A percentile compares a stretch with the other conserved stretches of the same genome.
Conservation (phyloP, 2,888 invertebrate species). For the Euclidia mi region DNA sequence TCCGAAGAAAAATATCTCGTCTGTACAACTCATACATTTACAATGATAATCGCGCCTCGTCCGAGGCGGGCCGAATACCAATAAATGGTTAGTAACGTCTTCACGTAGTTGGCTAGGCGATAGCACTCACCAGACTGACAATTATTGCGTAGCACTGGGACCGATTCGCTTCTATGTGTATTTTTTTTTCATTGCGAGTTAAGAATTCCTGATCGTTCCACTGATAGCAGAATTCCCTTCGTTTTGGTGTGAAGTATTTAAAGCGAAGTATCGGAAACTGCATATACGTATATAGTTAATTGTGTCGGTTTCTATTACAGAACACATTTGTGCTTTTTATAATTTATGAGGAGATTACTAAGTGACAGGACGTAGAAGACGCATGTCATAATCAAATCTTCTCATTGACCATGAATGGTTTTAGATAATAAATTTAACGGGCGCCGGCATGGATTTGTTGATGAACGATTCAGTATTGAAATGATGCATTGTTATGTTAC, state of each 20-base stretch:
- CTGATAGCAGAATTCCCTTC: slow-evolving; percentile 13
- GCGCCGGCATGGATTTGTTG: neutral
- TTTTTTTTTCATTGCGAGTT: slow-evolving; percentile 21
- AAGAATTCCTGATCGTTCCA: slow-evolving; percentile 17
- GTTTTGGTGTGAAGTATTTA: slow-evolving; percentile 6
- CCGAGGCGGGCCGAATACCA: slow-evolving; percentile 68
- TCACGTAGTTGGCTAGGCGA: slow-evolving; percentile 68
- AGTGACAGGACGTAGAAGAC: too few relatives aligned
- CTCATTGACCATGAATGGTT: too few relatives aligned
- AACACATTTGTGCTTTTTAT: too few relatives aligned
- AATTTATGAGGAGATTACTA: too few relatives aligned
- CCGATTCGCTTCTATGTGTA: slow-evolving; percentile 15
- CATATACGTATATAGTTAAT: too few relatives aligned
- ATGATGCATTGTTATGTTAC: neutral
- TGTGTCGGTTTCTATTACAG: too few relatives aligned
- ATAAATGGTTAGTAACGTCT: slow-evolving; percentile 70
- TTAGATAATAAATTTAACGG: neutral
- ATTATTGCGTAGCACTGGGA: slow-evolving; percentile 29
- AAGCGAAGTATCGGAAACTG: neutral
- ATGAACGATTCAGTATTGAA: neutral
- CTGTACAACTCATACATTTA: slow-evolving; percentile 57
- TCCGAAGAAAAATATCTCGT: slow-evolving; percentile 53
- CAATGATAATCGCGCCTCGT: slow-evolving; percentile 63
- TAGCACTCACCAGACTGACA: slow-evolving; percentile 45
- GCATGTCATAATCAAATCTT: too few relatives aligned